phyloP scores from a whole-genome alignment of 2,113 vertebrate species.

The Coturnix japonica region DNA sequence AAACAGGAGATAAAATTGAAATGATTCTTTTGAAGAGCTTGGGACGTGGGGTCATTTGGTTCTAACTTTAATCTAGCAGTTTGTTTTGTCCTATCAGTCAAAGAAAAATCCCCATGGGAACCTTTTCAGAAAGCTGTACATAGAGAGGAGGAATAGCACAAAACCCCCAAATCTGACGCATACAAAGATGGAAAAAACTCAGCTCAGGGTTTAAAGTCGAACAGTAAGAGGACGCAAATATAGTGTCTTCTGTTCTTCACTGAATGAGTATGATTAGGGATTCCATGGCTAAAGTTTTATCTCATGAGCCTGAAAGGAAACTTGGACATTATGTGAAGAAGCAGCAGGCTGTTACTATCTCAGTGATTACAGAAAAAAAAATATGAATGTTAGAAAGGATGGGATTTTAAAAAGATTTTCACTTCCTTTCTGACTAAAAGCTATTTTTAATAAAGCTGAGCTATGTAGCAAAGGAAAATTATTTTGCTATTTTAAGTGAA shows the following conservation, averaged over 20 bases:
- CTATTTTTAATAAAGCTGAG: neutral
- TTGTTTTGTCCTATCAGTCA: neutral
- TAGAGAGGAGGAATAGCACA: neutral
- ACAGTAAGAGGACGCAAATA: neutral
- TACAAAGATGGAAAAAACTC: neutral
- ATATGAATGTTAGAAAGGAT: neutral
- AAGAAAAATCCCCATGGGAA: neutral
- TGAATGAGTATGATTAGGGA: neutral
- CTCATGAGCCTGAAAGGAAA: neutral
- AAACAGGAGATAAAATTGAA: neutral
- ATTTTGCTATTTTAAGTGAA: neutral
- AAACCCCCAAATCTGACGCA: neutral
- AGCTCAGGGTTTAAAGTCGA: neutral
- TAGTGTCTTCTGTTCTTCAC: neutral
- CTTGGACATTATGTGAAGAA: neutral
- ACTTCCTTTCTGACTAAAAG: neutral
- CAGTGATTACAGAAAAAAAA: neutral
- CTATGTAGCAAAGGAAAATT: neutral
- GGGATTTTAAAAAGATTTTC: neutral
- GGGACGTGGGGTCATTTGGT: neutral
- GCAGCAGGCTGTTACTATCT: neutral
- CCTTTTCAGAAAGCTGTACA: neutral
- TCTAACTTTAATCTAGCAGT: neutral
- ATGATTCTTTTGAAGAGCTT: neutral
- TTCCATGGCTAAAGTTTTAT: neutral